Conservation (phyloP, 1,140 invertebrate genomes). For the Harpegnathos saltator region DNA sequence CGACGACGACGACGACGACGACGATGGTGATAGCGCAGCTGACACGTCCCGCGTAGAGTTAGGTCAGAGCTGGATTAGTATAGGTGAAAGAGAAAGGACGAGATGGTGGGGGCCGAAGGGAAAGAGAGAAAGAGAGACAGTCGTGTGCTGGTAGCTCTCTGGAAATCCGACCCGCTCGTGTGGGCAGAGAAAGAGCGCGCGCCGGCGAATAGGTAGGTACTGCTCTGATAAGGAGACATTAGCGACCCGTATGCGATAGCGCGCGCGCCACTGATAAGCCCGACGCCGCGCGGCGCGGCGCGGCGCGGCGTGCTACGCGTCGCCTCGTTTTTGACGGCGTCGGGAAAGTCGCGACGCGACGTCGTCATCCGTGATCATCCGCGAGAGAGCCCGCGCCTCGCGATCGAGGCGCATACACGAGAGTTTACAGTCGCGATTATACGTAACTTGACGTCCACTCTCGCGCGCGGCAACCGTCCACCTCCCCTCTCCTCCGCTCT, state of each 20-base stretch:
- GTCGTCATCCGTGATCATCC: neutral
- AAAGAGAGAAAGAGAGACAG: neutral
- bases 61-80: conserved; percentile 64
- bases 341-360: conserved; percentile 48
- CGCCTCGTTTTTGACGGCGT: conserved; percentile 70
- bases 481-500: too few species aligned
- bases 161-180: conserved; percentile 79
- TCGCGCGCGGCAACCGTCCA: neutral
- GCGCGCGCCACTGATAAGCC: conserved; percentile 77
- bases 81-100: conserved; percentile 52
- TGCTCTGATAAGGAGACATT: conserved; percentile 85
- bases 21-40: conserved; percentile 25
- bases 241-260: conserved; percentile 86
- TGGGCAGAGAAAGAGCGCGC: conserved; percentile 71
- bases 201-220: conserved; percentile 79
- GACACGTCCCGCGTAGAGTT: conserved; percentile 39
- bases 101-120: too few species aligned
- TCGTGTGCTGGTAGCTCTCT: conserved; percentile 79
- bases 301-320: conserved; percentile 71
- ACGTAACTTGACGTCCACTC: conserved; percentile 13
- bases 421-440: conserved; percentile 46
- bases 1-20: conserved; percentile 22
- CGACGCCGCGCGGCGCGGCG: too few species aligned
- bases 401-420: neutral
- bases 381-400: neutral